Evolutionary conservation across 2,113 vertebrate species (phyloP).

Genomic region (Chaetops frenatus): DNA sequence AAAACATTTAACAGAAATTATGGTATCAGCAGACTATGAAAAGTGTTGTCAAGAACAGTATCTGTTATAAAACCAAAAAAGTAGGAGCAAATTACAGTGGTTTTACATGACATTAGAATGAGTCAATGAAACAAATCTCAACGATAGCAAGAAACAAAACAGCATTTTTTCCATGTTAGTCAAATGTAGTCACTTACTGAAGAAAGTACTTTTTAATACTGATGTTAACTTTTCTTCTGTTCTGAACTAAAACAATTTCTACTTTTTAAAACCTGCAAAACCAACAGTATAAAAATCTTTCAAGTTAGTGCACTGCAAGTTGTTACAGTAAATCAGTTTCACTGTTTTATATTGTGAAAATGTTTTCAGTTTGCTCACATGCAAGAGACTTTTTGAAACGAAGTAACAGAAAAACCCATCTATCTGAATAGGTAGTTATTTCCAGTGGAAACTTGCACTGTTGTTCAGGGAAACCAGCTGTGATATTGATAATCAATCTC

Average conservation of each 20-base stretch:
- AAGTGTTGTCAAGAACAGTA: not conserved
- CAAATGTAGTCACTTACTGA: conserved; percentile 56
- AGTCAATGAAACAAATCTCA: conserved; percentile 25
- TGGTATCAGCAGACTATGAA: not conserved
- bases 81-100: not conserved
- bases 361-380: not conserved
- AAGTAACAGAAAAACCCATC: not conserved
- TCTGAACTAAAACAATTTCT: conserved; percentile 52
- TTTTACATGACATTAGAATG: not conserved
- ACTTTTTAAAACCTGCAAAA: conserved; percentile 60
- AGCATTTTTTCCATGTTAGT: conserved; percentile 41
- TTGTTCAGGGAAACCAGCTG: not conserved
- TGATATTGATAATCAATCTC: not conserved
- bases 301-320: conserved; percentile 39
- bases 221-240: conserved; percentile 40
- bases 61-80: not conserved
- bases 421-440: not conserved
- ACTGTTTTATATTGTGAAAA: not conserved
- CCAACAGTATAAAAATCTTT: conserved; percentile 50
- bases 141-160: not conserved
- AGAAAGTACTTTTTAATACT: conserved; percentile 44
- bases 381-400: not conserved
- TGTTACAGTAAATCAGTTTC: conserved; percentile 13
- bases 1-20: not conserved
- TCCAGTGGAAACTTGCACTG: not conserved